Evolutionary conservation across 1,140 invertebrate species (phyloP).

Genomic region (Episyrphus balteatus): DNA sequence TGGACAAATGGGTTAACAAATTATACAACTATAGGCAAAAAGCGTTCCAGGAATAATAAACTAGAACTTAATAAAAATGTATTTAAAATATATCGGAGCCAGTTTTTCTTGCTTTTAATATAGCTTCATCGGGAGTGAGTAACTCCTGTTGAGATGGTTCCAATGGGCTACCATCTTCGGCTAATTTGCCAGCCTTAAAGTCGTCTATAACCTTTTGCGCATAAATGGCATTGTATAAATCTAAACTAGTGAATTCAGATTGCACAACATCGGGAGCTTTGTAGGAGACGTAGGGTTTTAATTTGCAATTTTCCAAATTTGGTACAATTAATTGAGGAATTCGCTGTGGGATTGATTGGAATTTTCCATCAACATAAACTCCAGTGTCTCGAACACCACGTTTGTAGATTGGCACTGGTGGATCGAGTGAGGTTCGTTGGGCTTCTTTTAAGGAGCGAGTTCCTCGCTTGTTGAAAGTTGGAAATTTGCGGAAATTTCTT

Average conservation of each 20-base stretch:
- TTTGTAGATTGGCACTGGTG: slow-evolving; percentile 49
- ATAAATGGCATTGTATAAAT: slow-evolving; percentile 77
- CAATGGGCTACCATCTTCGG: slow-evolving; percentile 51
- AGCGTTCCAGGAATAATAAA: slow-evolving; percentile 20
- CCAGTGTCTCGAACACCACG: slow-evolving; percentile 55
- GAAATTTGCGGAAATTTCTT: slow-evolving; percentile 69
- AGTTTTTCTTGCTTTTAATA: slow-evolving; percentile 52
- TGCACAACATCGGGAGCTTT: slow-evolving; percentile 59
- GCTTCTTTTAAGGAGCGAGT: slow-evolving; percentile 50
- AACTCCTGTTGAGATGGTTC: slow-evolving; percentile 63
- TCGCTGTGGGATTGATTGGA: slow-evolving; percentile 69
- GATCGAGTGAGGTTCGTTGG: slow-evolving; percentile 43
- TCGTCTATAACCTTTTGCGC: slow-evolving; percentile 68
- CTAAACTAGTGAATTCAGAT: slow-evolving; percentile 68
- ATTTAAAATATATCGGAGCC: slow-evolving; percentile 64
- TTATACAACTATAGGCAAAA: slow-evolving; percentile 30
- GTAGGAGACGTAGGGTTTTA: slow-evolving; percentile 93
- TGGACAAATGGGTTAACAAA: slow-evolving; percentile 32
- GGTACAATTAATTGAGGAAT: slow-evolving; percentile 88
- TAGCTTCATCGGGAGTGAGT: slow-evolving; percentile 59
- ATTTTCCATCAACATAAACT: slow-evolving; percentile 44
- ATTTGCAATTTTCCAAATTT: slow-evolving; percentile 61
- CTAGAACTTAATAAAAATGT: slow-evolving; percentile 10
- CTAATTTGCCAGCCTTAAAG: slow-evolving; percentile 58
- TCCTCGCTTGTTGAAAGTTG: slow-evolving; percentile 60